Conservation (phyloP, 1,140 invertebrate genomes). For the Tetramorium parvispinum region DNA sequence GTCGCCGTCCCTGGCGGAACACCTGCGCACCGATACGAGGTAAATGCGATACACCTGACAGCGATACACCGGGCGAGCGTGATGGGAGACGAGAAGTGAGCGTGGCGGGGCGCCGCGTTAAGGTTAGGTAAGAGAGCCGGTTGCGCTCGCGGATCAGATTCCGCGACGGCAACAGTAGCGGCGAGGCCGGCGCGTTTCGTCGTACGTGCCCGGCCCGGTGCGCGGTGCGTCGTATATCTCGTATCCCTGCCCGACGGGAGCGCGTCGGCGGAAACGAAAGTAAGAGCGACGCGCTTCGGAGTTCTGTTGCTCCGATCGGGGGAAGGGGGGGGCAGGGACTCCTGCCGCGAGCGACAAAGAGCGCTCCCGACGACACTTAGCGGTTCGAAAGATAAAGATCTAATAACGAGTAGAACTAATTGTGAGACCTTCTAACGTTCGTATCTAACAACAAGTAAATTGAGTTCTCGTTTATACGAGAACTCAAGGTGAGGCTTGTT, state of each 20-base stretch:
- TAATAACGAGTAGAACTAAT: no score
- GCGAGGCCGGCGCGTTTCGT: neutral
- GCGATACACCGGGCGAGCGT: neutral
- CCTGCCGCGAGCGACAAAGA: neutral
- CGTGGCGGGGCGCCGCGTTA: neutral
- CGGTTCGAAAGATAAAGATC: neutral
- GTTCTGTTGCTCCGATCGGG: neutral
- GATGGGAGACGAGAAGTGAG: neutral
- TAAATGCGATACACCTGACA: constrained; percentile 44
- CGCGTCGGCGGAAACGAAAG: neutral
- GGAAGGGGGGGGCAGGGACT: neutral
- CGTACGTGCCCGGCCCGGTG: no score
- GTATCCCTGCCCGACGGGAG: neutral
- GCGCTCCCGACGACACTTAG: neutral
- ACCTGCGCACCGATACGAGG: constrained; percentile 36
- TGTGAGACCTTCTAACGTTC: no score
- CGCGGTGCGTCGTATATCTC: no score
- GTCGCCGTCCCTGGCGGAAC: neutral
- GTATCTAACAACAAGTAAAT: no score
- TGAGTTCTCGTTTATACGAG: no score
- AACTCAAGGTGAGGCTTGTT: no score
- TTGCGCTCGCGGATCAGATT: constrained; percentile 14
- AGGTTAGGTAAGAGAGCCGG: constrained; percentile 46
- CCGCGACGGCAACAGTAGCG: neutral
- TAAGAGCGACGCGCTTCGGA: neutral